Base-by-base conservation (phyloP, 2,113 vertebrate genomes). In the Xenopus laevis region DNA sequence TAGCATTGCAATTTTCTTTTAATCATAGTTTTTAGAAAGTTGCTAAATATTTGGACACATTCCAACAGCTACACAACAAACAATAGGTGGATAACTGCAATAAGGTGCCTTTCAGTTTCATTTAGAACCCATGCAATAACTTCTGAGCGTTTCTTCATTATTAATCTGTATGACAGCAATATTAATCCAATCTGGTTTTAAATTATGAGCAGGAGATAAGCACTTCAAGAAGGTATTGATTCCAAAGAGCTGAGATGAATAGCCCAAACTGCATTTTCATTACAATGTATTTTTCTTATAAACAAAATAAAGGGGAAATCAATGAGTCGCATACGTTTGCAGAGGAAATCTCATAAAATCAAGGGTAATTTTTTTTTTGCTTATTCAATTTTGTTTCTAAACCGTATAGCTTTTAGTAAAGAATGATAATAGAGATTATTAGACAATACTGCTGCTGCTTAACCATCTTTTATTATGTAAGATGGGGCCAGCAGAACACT, bases 201-300 rank as follows among this genome's bases (percentile, higher is more conserved):
- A 52, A 21, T 44, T 70, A 55, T 16, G 53, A 59, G 53, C 50
- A 20, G 27, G 30, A 70, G 53, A 53, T 40, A 59, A 57, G 66
- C 21, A 59, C 53, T 44, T n/a, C 21, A 15, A 59, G 52, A 59
- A 57, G 27, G 23, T 70, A 70, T 70, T 70, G 68, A 70, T 70
- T 45, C 13, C 27, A 59, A 45, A 15, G 27, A 59, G 5, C 30
- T 33, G 55, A 70, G 53, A 70, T 70, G 55, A 70, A 70, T 70
- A 59, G 55, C 30, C 68, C 23, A 70, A 15, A 70, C 20, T 70
- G 0, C 30, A 58, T 69, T 58, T 69, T 67, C 65, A 67, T 67
- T 65, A 20, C 63, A 65, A 45, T 40, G 40, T 46, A 65, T 65
- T 65, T 55, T 50, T 67, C 20, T 47, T 45, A 67, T 50, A 67